Base-by-base conservation (phyloP, 2,113 vertebrate genomes). In the Crocuta crocuta region DNA sequence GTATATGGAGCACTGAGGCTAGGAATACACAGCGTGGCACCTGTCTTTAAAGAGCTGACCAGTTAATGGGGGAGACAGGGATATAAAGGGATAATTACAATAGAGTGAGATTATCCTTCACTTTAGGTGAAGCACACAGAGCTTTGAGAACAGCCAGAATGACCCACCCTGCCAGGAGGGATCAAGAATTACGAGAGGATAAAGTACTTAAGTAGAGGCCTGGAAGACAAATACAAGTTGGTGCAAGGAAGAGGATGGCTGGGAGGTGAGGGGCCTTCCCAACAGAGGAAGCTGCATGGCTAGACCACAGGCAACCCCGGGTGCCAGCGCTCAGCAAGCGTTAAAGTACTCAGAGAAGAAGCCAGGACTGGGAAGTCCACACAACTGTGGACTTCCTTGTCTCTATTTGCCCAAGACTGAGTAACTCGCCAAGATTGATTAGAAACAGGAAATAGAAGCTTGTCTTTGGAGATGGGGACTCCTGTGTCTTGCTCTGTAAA, bases 381-480 rank as follows among this genome's bases (percentile, higher is more conserved):
- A 71, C 11, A 43, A 58, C 19, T 39, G n/a, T 33, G 17, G 17
- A 55, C 45, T 94, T 94, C 66, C 73, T 81, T 35, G 26, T 80
- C 26, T 91, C 70, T 31, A 1, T 85, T 65, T 83, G 39, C 10
- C 80, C 76, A 61, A 61, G 58, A 61, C 58, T 61, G 19, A 61
- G 2, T 50, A n/a, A 80, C 39, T 87, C 55, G 28, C 74, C 55
- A 68, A 53, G 74, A 88, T 13, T 58, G 9, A 90, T 82, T 43
- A 66, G 21, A 43, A 74, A 79, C 82, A 79, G 71, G 74, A 95
- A 95, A 63, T 8, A 79, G 68, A 55, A 71, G 78, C 31, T 73
- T 80, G 63, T 68, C 73, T 97, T 97, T 97, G 80, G 83, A 95
- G 33, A 68, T 39, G 9, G 55, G 10, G 4, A 15, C 24, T 70